Percentiles rank a stretch among this genome's conserved stretches.
Conservation (phyloP, 2,797 vertebrate genomes). For the Chromis chromis region DNA sequence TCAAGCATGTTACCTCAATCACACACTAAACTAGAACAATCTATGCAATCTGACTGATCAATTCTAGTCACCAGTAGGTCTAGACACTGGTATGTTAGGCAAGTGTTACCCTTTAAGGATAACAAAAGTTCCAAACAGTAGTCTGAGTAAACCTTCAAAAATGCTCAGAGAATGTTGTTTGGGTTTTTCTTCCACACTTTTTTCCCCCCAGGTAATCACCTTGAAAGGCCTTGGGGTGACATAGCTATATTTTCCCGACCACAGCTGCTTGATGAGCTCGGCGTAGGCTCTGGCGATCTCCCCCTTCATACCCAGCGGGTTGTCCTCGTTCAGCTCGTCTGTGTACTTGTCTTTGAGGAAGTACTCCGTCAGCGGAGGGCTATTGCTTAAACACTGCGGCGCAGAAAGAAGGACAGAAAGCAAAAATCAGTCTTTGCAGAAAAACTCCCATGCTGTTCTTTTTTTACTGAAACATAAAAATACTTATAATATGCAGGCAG, state of each 20-base stretch:
- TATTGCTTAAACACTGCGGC: constrained; percentile 96
- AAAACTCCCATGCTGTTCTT: background rate
- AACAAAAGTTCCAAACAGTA: background rate
- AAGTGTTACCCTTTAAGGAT: too few relatives aligned
- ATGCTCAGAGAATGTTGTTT: background rate
- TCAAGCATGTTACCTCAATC: background rate
- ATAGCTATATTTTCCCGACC: constrained; percentile 97
- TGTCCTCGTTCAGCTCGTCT: constrained; percentile 97
- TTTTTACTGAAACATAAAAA: background rate
- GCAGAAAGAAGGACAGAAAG: background rate
- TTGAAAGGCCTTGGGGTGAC: constrained; percentile 98
- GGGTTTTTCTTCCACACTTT: background rate
- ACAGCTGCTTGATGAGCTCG: constrained; percentile 96
- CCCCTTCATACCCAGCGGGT: constrained; percentile 98
- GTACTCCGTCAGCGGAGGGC: constrained; percentile 95
- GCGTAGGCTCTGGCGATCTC: constrained; percentile 97
- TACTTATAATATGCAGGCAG: background rate
- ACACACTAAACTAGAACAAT: background rate
- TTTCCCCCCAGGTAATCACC: constrained; percentile 75
- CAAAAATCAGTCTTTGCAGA: constrained; percentile 7
- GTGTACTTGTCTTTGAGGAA: constrained; percentile 97
- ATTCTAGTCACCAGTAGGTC: too few relatives aligned
- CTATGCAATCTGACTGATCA: background rate
- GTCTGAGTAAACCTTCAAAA: background rate
- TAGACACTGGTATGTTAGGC: background rate